Base-by-base conservation (phyloP, 2,888 invertebrate genomes). In the Stratiomys singularior region DNA sequence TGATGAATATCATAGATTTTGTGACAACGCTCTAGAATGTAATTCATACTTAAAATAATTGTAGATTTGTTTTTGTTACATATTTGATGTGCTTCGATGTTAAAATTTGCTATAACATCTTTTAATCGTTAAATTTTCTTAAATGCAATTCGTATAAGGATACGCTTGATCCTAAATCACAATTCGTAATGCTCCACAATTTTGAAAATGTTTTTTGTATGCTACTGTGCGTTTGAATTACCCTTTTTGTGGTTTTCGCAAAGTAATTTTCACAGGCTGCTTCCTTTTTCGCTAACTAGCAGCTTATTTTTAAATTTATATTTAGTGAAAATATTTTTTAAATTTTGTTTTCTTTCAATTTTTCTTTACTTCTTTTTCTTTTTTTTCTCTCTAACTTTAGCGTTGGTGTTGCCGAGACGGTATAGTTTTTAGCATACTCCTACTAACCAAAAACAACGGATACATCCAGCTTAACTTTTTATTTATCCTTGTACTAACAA, bases 11-110 rank as follows among this genome's bases (percentile, higher is more conserved):
- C 93, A 93, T 86, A 92, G 92, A 87, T 92, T 93, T 88, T 93
- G 92, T 89, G 93, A 93, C 88, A 90, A 91, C 85, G 92, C 93
- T 85, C 90, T 94, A 83, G 94, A 95, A 91, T 93, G 93, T 93
- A 92, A 87, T 76, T 44, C 63, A 77, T 28, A 44, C 5, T 28
- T 66, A 18, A 66, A n/a, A 3, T 30, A 30, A 27, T 44, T 66
- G 28, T 21, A 66, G 18, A 28, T 11, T 30, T 66, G 28, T 3
- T 66, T 27, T n/a, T 66, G 27, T 13, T 21, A 13, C 23, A 44
- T 63, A 18, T 60, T 18, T 60, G 23, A 60, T 56, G 9, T 9
- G 37, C 11, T 60, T 60, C 25, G 25, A 4, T 23, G 23, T 7
- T 60, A 21, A 15, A 37, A 52, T 52, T 4, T 52, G 52, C 23